These are phyloP conservation scores for Linnaemya vulpina DNA, from an alignment of 2,888 invertebrate species.

Conservation along the genomic window DNA sequence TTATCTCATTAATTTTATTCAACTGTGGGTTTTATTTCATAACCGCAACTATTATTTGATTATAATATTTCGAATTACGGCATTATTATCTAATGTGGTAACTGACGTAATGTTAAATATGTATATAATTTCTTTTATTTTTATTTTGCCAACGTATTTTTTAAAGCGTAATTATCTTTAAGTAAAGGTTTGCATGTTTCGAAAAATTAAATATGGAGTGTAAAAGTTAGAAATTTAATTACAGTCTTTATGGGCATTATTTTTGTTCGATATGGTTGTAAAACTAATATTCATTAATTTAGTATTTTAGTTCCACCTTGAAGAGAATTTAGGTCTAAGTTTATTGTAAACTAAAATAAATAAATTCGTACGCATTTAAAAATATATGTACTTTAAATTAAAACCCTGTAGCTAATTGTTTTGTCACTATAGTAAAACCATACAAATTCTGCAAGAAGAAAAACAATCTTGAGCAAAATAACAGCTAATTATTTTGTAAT, in stretches of 20 bases:
- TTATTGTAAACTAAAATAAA: too few species aligned
- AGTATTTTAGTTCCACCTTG: too few species aligned
- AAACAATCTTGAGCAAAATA: too few species aligned
- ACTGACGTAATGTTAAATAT: constrained; percentile 6
- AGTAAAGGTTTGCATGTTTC: not conserved
- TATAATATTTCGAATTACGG: constrained; percentile 13
- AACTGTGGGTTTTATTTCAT: constrained; percentile 38
- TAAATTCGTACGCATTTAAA: too few species aligned
- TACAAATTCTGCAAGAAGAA: too few species aligned
- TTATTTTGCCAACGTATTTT: not conserved
- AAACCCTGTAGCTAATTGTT: too few species aligned
- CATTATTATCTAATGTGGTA: constrained; percentile 20
- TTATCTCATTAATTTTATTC: not conserved
- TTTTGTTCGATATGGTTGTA: too few species aligned
- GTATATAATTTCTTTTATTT: not conserved
- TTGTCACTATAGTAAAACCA: too few species aligned
- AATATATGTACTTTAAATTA: too few species aligned
- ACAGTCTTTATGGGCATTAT: not conserved
- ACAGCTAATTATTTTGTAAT: too few species aligned
- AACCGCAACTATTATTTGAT: constrained; percentile 45
- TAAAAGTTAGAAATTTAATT: not conserved
- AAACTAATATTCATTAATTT: too few species aligned
- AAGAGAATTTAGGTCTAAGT: too few species aligned
- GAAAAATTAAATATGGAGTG: not conserved
- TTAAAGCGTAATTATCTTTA: not conserved